Evolutionary conservation across 2,113 vertebrate genomes (phyloP), one percentile per base, ranked within the genome.

Genomic region (Rutilus rutilus): DNA sequence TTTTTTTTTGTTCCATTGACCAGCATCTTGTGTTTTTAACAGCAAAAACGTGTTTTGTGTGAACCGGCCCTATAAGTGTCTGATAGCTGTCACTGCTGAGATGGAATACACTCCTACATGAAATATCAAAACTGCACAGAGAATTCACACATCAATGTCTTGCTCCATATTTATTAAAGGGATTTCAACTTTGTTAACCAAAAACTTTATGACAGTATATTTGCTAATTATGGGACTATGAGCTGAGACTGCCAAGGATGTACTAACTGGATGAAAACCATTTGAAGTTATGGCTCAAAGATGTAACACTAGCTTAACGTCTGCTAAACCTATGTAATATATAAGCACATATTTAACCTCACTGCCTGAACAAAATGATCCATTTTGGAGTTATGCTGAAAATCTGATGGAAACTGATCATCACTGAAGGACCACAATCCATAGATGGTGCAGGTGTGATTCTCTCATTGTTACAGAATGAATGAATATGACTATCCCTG

Each of bases 261-360:
- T 69, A 36, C 77, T 57, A 14, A 7, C 57, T 9, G 76, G 62
- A 84, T 33, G n/a, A 57, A 65, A 81, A 64, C 59, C 78, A 47
- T 39, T 12, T n/a, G 45, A 57, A 50, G 67, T 39, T 42, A 83
- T 85, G 78, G 62, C 83, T 82, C 73, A 71, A 82, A 83, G 81
- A 54, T 87, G 12, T 74, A 21, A 82, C 52, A 64, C 62, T 59
- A 64, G 85, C 64, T 10, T 73, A 64, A 47, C 19, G 80, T 78
- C 33, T 81, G 73, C 82, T 81, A 75, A 87, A 59, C 62, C 80
- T 19, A 65, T 86, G 17, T 80, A 87, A 77, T 87, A 71, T 87
- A 87, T 82, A 89, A 89, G 88, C 88, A 87, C 86, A 89, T 64
- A 84, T 27, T 25, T 67, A 59, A 67, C 45, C 76, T 50, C 76